A percentile compares a stretch with the other conserved stretches of the same genome.
These are phyloP conservation scores for Gadus macrocephalus DNA, from an alignment of 2,113 vertebrate genomes.

Conservation along the genomic window DNA sequence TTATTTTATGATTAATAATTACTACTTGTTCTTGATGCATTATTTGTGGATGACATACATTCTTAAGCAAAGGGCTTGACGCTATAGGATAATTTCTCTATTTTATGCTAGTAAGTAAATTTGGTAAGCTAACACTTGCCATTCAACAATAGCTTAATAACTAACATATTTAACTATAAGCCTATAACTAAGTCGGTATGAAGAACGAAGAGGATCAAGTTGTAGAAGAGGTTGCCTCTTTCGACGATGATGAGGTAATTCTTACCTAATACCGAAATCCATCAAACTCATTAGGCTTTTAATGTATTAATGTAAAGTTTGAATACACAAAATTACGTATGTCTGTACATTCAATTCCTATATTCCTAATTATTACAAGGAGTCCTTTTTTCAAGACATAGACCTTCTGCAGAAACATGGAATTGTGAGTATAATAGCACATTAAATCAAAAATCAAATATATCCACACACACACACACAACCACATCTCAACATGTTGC, in stretches of 20 bases:
- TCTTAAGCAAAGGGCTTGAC: neutral
- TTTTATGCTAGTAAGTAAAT: neutral
- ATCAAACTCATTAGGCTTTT: too few species aligned
- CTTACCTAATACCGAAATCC: constrained; percentile 4
- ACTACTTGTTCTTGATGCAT: neutral
- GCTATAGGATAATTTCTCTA: neutral
- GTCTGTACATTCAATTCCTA: neutral
- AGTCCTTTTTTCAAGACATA: constrained; percentile 95
- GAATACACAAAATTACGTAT: too few species aligned
- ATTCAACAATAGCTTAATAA: too few species aligned
- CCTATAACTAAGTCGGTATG: constrained; percentile 63
- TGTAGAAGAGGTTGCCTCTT: constrained; percentile 79
- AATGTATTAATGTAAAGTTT: too few species aligned
- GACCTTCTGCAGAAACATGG: constrained; percentile 96
- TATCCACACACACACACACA: neutral
- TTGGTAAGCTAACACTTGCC: neutral
- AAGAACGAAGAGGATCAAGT: constrained; percentile 85
- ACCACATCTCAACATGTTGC: neutral
- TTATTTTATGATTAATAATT: too few species aligned
- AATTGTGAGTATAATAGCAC: constrained; percentile 81
- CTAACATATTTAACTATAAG: too few species aligned
- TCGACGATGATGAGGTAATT: constrained; percentile 86
- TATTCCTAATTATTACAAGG: constrained; percentile 65
- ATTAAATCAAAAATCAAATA: neutral
- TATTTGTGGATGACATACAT: neutral